phyloP scores from a whole-genome alignment of 2,797 vertebrate species.

The Galaxias olidus region DNA sequence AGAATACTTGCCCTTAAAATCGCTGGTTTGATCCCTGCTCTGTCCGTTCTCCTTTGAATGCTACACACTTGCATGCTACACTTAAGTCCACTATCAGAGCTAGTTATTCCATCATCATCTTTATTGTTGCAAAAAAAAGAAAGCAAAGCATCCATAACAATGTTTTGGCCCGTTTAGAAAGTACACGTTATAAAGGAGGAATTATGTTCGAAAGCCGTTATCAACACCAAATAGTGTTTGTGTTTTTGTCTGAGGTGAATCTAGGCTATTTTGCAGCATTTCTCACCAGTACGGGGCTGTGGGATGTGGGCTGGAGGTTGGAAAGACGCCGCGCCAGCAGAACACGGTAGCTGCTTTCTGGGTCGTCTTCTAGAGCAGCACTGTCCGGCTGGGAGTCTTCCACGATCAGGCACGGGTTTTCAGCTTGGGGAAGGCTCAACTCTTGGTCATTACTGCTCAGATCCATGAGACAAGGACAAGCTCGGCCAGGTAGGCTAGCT shows the following conservation, averaged over 20 bases:
- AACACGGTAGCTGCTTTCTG: slow-evolving; percentile 81
- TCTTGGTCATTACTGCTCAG: slow-evolving; percentile 83
- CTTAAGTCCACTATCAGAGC: neutral
- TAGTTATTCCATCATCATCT: too few species aligned
- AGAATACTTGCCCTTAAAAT: slow-evolving; percentile 3
- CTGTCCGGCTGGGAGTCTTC: slow-evolving; percentile 92
- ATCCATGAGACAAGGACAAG: slow-evolving; percentile 75
- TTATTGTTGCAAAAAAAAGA: too few species aligned
- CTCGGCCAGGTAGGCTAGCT: slow-evolving; percentile 20
- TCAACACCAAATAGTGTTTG: too few species aligned
- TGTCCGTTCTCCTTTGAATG: neutral
- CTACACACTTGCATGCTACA: neutral
- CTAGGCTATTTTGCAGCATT: neutral
- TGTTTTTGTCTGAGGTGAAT: neutral
- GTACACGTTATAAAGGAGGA: too few species aligned
- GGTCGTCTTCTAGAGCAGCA: slow-evolving; percentile 79
- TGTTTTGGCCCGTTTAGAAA: too few species aligned
- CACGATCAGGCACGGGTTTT: slow-evolving; percentile 87
- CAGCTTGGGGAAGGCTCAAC: slow-evolving; percentile 83
- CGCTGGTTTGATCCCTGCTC: slow-evolving; percentile 3
- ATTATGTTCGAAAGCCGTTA: too few species aligned
- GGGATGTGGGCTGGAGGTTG: slow-evolving; percentile 76
- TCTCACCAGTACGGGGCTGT: slow-evolving; percentile 86
- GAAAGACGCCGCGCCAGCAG: slow-evolving; percentile 79
- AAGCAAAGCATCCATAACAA: too few species aligned